Base-by-base conservation (phyloP, 2,797 vertebrate species). In the Esox lucius region DNA sequence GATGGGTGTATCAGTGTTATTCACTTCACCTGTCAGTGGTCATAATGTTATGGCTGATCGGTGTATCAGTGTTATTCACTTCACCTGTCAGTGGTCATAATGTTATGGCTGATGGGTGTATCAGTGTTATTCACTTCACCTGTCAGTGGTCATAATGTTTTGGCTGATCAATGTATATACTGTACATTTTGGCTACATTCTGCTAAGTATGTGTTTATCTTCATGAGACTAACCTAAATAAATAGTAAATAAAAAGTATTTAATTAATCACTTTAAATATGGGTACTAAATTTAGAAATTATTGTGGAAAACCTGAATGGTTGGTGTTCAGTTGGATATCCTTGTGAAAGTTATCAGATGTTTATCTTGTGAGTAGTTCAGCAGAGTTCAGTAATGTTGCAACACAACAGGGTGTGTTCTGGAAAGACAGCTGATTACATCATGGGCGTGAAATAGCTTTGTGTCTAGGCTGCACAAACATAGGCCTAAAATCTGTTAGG, bases 301-400 rank as follows among this genome's bases (percentile, higher is more conserved):
- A 62, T 64, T 67, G 51, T 53, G 51, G 33, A 68, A 80, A 73
- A 26, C 6, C 61, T 72, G 56, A 33, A 42, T 68, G 72, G 64
- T 42, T 75, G 48, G 65, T 78, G 39, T 75, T 31, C 79, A 85
- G 78, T 76, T 88, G 77, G 79, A 76, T 80, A 80, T 78, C 46
- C 68, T 80, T 75, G 81, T 74, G 73, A 65, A 78, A 80, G n/a
- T 72, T 72, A 74, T 75, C 83, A 84, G 88, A 91, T 87, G 87
- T 86, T 74, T 49, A 79, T 85, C 84, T 85, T 75, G 79, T 48
- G 74, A 11, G 1, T 22, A 42, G 88, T 90, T 91, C 84, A 88
- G 51, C 75, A 79, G 81, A 91, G 90, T 90, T 91, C 88, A 90
- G 42, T 56, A 56, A 83, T 92, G 89, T 92, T 90, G 91, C 90